Evolutionary conservation across 2,888 invertebrate genomes (phyloP), one percentile per base, ranked within the genome.

Genomic region (Cremastinae sp.): DNA sequence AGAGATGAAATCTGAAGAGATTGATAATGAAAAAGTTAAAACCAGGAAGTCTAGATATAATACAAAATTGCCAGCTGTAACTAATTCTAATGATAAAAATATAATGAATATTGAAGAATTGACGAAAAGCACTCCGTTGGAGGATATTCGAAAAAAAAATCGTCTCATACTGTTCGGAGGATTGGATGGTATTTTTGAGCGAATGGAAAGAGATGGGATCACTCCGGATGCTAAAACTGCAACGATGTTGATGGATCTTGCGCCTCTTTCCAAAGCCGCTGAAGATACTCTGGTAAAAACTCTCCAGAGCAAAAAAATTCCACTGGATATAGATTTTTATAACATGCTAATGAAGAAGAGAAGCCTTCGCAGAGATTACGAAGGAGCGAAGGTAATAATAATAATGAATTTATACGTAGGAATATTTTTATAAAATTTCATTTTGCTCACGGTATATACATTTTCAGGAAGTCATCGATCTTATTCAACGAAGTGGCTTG

Each of bases 301-400:
- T 68, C 93, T 97, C 89, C 92, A 92, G 70, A 89, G 90, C 74
- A 90, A 90, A 47, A 90, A 92, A 8, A 87, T 96, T 0, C 92
- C 91, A 81, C 91, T 94, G 1, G 97, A 98, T 90, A 92, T 95
- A 69, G 94, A 94, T 86, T 96, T 97, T 88, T 97, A 94, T 85
- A 98, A 97, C 88, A 93, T 95, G 90, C 91, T 98, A 8, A 97
- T 98, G 64, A 96, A 95, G 84, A 96, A 94, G 86, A 92, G 96
- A 72, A 94, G 94, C 84, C 90, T 93, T 84, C 91, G 96, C 79
- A 90, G 89, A 71, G 94, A 96, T 86, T 94, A 94, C 87, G 91
- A 92, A 62, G 92, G 91, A 81, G 97, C 96, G 10, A 93, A 92
- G 90, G 95, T 95, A 91, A 28, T 3, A 28, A 28, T 28, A 28